Evolutionary conservation across 2,888 invertebrate species (phyloP).

Genomic region (Vannuccia rotundouncinata): DNA sequence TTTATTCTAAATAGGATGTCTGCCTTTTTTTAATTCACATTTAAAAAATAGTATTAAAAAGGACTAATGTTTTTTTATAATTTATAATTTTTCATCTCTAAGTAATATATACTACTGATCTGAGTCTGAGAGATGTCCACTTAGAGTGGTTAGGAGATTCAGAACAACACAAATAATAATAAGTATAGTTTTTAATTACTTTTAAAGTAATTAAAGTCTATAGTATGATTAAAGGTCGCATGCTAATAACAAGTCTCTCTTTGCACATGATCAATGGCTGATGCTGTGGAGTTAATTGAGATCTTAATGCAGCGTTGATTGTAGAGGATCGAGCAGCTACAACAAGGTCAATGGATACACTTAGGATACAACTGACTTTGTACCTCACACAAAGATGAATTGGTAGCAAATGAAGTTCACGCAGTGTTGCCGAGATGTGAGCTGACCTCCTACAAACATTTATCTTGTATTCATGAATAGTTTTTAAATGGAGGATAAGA

Average conservation of each 20-base stretch:
- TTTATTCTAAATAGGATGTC: too few relatives aligned
- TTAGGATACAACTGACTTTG: constrained; percentile 2
- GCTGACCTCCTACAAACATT: too few relatives aligned
- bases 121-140: too few relatives aligned
- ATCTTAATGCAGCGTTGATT: constrained; percentile 8
- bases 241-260: constrained; percentile 4
- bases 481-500: too few relatives aligned
- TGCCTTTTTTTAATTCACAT: too few relatives aligned
- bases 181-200: background rate
- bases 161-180: background rate
- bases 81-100: too few relatives aligned
- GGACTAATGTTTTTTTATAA: too few relatives aligned
- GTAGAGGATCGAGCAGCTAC: constrained; percentile 3
- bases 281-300: background rate
- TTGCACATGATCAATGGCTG: constrained; percentile 5
- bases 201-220: background rate
- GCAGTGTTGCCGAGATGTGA: background rate
- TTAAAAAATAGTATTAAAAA: too few relatives aligned
- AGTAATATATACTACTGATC: too few relatives aligned
- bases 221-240: background rate
- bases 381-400: constrained; percentile 12
- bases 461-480: too few relatives aligned
- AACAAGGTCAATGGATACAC: background rate
- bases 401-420: constrained; percentile 6
- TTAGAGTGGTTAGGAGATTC: background rate